Evolutionary conservation across 1,140 invertebrate genomes (phyloP).

Genomic region (Lysiphlebus fabarum): DNA sequence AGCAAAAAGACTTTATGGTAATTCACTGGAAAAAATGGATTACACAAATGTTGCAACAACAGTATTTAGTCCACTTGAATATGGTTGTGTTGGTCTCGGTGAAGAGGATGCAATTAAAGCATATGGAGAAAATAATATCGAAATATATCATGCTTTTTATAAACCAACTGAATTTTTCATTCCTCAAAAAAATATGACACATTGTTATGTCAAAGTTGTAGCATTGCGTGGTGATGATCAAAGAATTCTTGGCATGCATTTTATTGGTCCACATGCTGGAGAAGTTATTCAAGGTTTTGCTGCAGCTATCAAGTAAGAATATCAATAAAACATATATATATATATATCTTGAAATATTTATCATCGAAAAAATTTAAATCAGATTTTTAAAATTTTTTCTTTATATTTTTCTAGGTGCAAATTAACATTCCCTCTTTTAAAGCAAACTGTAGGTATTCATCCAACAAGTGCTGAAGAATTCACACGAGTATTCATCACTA

Average conservation of each 20-base stretch:
- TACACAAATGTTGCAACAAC: slow-evolving; percentile 94
- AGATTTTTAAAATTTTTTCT: slow-evolving; percentile 19
- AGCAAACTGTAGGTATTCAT: slow-evolving; percentile 93
- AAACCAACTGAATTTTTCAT: slow-evolving; percentile 95
- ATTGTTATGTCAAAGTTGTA: slow-evolving; percentile 81
- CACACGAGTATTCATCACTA: slow-evolving; percentile 74
- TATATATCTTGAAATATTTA: slow-evolving; percentile 1
- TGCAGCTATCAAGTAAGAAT: slow-evolving; percentile 69
- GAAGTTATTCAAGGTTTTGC: slow-evolving; percentile 97
- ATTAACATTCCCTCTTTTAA: slow-evolving; percentile 85
- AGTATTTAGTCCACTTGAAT: slow-evolving; percentile 95
- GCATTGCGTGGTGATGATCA: slow-evolving; percentile 66
- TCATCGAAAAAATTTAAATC: slow-evolving; percentile 18
- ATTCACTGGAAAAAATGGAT: slow-evolving; percentile 68
- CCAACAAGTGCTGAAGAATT: slow-evolving; percentile 93
- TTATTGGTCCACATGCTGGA: slow-evolving; percentile 91
- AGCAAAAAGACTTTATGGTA: slow-evolving; percentile 70
- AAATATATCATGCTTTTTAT: slow-evolving; percentile 91
- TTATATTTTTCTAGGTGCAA: slow-evolving; percentile 66
- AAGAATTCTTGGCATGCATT: slow-evolving; percentile 90
- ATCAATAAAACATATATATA: slow-evolving; percentile 3
- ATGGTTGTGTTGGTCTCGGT: slow-evolving; percentile 87
- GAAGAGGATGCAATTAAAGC: slow-evolving; percentile 80
- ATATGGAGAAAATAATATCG: slow-evolving; percentile 68
- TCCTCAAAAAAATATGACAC: slow-evolving; percentile 72